These are phyloP conservation scores for Deroplatys truncata DNA, from an alignment of 2,888 invertebrate species.

Conservation along the genomic window DNA sequence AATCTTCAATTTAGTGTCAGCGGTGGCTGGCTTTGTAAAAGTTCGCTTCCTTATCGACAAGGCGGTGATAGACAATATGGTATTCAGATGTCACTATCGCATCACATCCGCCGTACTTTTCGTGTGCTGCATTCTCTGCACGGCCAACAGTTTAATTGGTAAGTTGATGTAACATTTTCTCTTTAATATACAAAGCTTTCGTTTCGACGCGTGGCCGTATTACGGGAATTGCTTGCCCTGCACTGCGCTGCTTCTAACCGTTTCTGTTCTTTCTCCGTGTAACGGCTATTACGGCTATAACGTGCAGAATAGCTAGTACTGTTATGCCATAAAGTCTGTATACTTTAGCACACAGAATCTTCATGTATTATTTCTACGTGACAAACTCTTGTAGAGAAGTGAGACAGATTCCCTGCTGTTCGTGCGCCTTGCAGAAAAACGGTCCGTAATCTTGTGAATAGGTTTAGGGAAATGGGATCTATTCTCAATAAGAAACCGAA, in stretches of 20 bases:
- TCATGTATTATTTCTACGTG: too few species aligned
- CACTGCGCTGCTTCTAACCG: neutral
- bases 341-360: too few species aligned
- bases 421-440: too few species aligned
- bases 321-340: too few species aligned
- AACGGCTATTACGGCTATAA: too few species aligned
- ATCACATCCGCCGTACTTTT: conserved; percentile 83
- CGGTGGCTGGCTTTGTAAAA: conserved; percentile 86
- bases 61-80: conserved; percentile 85
- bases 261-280: neutral
- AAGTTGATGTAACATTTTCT: conserved; percentile 43
- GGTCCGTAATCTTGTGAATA: too few species aligned
- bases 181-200: neutral
- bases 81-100: conserved; percentile 84
- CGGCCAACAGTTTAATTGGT: conserved; percentile 88
- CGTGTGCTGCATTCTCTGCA: conserved; percentile 80
- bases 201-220: neutral
- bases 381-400: too few species aligned
- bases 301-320: too few species aligned
- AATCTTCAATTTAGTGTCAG: conserved; percentile 78
- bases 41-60: conserved; percentile 84
- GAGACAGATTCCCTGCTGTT: too few species aligned
- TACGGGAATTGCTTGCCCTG: too few species aligned
- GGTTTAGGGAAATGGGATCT: too few species aligned
- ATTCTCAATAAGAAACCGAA: too few species aligned